Base-by-base conservation (phyloP, 2,113 vertebrate species). In the Mesitornis unicolor region DNA sequence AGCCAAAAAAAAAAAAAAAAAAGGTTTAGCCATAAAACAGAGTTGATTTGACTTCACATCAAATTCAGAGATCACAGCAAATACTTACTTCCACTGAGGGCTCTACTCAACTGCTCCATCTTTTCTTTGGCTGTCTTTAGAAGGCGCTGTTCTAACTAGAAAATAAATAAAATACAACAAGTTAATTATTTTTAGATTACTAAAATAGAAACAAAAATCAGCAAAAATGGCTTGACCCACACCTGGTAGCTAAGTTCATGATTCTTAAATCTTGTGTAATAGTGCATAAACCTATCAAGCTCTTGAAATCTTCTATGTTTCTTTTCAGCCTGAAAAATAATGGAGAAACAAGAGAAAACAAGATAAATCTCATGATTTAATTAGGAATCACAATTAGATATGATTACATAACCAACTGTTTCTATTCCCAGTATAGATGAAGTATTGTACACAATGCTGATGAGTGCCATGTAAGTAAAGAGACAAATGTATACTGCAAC, bases 81-180 rank as follows among this genome's bases (percentile, higher is more conserved):
- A 89, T 59, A 95, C 99, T 98, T 98, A 99, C 99, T 98, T 98
- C 98, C 98, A 97, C 98, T 99, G 80, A 99, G 98, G 89, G 99
- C 99, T 98, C 98, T 98, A 97, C 99, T 99, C 96, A 99, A 98
- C 93, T 99, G 99, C 82, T 99, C 99, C 99, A 99, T 99, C 98
- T 99, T 99, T 98, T 99, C 99, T 99, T 99, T 99, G 98, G 99
- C 99, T 83, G 99, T 99, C 98, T 99, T 99, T 74, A 99, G 98
- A 97, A 99, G 98, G 92, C 99, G 99, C 75, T 99, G 99, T 96
- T 99, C 99, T 98, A 99, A 98, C 99, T 99, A 81, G 68, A 95
- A 97, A 42, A 95, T 25, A 81, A 94, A 96, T 21, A 92, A 95
- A 68, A 93, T 59, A 84, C 31, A 84, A 3, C 84, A 88, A 93